Evolutionary conservation across 1,140 invertebrate species (phyloP).

Genomic region (Pogonomyrmex californicus): DNA sequence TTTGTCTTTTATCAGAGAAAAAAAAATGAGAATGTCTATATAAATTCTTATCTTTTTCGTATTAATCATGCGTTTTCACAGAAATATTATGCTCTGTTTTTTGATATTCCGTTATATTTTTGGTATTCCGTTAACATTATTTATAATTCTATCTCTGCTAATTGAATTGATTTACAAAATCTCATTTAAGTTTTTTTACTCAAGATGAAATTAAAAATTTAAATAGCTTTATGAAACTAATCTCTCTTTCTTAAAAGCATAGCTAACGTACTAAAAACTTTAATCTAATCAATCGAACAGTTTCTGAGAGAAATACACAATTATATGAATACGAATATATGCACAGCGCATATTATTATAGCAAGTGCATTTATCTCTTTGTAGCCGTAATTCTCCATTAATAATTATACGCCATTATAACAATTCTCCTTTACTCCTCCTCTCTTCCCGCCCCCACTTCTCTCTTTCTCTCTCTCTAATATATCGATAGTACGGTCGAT

Average conservation of each 20-base stretch:
- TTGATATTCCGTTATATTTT: not conserved
- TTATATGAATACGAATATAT: constrained; percentile 7
- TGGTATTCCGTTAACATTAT: not conserved
- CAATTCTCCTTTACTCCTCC: not conserved
- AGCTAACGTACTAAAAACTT: constrained; percentile 35
- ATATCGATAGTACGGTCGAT: constrained; percentile 67
- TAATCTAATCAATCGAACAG: not conserved
- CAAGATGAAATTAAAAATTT: constrained; percentile 19
- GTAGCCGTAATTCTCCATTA: constrained; percentile 38
- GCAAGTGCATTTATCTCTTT: constrained; percentile 41
- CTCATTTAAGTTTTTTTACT: not conserved
- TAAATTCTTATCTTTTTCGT: not conserved
- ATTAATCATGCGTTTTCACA: not conserved
- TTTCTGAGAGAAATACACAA: constrained; percentile 26
- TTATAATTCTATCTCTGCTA: constrained; percentile 2
- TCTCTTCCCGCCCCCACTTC: constrained; percentile 40
- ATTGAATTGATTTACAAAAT: not conserved
- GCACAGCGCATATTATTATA: constrained; percentile 22
- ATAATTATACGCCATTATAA: constrained; percentile 36
- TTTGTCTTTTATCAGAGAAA: not conserved
- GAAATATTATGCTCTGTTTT: not conserved
- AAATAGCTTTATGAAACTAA: constrained; percentile 17
- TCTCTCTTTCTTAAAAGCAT: not conserved
- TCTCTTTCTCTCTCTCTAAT: constrained; percentile 66
- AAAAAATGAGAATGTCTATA: not conserved